Evolutionary conservation across 2,113 vertebrate genomes (phyloP), one percentile per base, ranked within the genome.

Genomic region (Mixornis gularis): DNA sequence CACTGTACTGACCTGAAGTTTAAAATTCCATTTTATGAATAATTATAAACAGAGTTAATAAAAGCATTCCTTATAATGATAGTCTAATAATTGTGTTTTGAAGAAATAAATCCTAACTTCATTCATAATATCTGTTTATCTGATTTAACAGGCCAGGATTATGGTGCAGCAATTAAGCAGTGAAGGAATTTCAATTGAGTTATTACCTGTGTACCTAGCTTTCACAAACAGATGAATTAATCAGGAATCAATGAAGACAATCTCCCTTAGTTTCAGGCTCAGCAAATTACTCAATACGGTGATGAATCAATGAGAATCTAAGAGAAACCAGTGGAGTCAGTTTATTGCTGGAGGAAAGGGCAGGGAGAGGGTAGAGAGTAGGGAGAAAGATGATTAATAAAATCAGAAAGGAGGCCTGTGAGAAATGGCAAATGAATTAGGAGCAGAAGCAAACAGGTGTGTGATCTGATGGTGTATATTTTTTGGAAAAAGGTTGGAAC

Each of bases 171-270:
- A 92, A 90, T 94, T 90, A 92, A 79, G 73, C 5, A 9, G 38
- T 56, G 80, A 93, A 92, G 83, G 72, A 86, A 86, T 93, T 94
- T 93, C 88, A 94, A 17, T n/a, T 83, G 77, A 95, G 46, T 94
- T 95, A 92, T 83, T 90, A 87, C 73, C 49, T 92, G 53, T 90
- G 77, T 87, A 92, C 73, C 73, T 64, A 92, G 84, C 24, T 85
- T 92, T 88, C 89, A 85, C 62, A 81, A 87, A 79, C 0, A 2
- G 53, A 79, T 81, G 36, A 95, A 90, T 95, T 93, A 90, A 93
- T 93, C 84, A 92, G 66, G 78, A 93, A 90, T 91, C 95, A 87
- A 63, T 79, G 73, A 79, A 89, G 79, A 94, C 80, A 72, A 93
- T 80, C 62, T 84, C 62, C 62, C 46, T 86, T 41, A 76, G 41